Evolutionary conservation across 2,888 invertebrate genomes (phyloP).

Genomic region (Buathra laborator): DNA sequence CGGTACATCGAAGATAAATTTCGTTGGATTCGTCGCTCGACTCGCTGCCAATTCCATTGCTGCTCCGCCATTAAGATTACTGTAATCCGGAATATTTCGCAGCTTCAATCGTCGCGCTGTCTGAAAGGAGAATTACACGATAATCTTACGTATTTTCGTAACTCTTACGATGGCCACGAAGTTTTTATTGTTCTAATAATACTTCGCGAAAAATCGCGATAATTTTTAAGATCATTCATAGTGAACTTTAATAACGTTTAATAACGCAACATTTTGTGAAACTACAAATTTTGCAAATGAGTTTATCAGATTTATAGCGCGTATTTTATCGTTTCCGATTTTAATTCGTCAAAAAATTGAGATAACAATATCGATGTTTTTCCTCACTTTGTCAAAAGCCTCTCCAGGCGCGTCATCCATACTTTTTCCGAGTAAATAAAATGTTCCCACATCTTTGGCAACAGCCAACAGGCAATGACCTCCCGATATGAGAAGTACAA

Average conservation of each 20-base stretch:
- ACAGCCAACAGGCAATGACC: slow-evolving; percentile 95
- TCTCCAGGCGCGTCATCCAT: slow-evolving; percentile 97
- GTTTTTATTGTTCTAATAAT: no score
- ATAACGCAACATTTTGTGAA: no score
- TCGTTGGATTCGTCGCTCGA: slow-evolving; percentile 88
- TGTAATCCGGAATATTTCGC: slow-evolving; percentile 91
- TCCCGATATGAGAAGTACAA: slow-evolving; percentile 96
- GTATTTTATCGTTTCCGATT: no score
- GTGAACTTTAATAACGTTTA: no score
- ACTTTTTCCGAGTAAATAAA: slow-evolving; percentile 92
- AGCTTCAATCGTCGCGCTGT: slow-evolving; percentile 94
- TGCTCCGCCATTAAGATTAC: slow-evolving; percentile 92
- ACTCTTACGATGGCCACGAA: no score
- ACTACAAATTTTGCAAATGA: no score
- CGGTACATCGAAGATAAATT: slow-evolving; percentile 90
- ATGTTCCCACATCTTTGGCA: slow-evolving; percentile 91
- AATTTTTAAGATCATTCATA: no score
- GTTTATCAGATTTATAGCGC: no score
- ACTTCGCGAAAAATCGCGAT: no score
- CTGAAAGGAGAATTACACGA: slow-evolving; percentile 83
- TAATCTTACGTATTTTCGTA: slow-evolving; percentile 19
- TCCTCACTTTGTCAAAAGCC: slow-evolving; percentile 93
- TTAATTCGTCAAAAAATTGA: slow-evolving; percentile 3
- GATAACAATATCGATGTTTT: slow-evolving; percentile 25
- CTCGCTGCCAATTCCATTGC: slow-evolving; percentile 94